Percentiles rank a stretch among this genome's conserved stretches.
Conservation (phyloP, 2,113 vertebrate genomes). For the Bubo scandiacus region DNA sequence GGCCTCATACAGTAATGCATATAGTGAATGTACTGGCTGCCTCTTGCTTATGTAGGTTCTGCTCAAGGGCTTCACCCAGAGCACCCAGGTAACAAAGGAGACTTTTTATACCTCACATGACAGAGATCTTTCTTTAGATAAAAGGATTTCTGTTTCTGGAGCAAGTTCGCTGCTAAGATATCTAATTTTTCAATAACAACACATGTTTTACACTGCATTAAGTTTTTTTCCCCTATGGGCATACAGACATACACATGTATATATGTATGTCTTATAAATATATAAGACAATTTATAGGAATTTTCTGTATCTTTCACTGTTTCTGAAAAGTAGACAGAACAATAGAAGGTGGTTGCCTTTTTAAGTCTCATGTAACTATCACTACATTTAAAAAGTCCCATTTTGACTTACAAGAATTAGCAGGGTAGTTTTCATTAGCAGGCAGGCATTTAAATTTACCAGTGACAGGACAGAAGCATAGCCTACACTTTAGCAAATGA, state of each 20-base stretch:
- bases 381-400: not conserved
- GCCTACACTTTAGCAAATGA: not conserved
- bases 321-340: not conserved
- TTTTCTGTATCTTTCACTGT: not conserved
- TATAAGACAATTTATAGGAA: not conserved
- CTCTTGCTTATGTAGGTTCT: not conserved
- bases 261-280: not conserved
- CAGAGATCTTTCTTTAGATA: not conserved
- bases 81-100: not conserved
- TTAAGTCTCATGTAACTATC: not conserved
- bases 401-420: not conserved
- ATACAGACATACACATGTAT: not conserved
- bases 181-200: not conserved
- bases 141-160: not conserved
- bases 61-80: not conserved
- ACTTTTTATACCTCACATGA: not conserved
- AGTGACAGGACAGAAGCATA: not conserved
- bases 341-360: not conserved
- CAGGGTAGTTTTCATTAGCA: not conserved
- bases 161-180: not conserved
- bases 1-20: not conserved
- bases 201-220: not conserved
- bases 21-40: not conserved
- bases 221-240: not conserved
- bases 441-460: not conserved